These are phyloP conservation scores for Patiria miniata DNA, from an alignment of 35 echinoderm and acorn worm species.

Conservation along the genomic window DNA sequence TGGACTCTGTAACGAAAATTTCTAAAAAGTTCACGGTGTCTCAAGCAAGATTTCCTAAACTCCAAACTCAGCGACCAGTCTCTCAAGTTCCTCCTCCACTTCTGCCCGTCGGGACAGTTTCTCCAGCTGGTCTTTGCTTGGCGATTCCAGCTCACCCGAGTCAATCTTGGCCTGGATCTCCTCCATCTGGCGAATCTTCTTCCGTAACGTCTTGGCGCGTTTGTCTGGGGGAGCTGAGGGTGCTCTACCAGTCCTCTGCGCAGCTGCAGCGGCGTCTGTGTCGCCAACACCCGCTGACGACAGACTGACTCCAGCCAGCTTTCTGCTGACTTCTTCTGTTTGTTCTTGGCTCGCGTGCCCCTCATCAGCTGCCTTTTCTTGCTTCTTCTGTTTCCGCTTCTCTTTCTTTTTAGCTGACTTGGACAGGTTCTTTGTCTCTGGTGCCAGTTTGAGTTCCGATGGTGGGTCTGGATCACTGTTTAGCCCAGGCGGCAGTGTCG, in stretches of 20 bases:
- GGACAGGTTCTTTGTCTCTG: slow-evolving; percentile 52
- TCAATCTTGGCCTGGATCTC: slow-evolving; percentile 87
- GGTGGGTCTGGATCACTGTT: slow-evolving; percentile 47
- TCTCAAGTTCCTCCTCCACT: slow-evolving; percentile 65
- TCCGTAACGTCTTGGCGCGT: slow-evolving; percentile 83
- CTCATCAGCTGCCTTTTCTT: slow-evolving; percentile 60
- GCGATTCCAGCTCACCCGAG: slow-evolving; percentile 62
- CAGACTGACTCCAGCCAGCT: slow-evolving; percentile 5
- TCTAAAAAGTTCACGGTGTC: too few relatives aligned
- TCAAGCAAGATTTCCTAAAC: not conserved
- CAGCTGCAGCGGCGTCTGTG: not conserved
- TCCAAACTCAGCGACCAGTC: not conserved
- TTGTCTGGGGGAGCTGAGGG: slow-evolving; percentile 58
- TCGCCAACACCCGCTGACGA: not conserved
- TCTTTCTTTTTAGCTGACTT: slow-evolving; percentile 99
- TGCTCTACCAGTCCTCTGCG: not conserved
- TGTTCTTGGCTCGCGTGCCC: not conserved
- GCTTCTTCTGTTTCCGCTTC: slow-evolving; percentile 87
- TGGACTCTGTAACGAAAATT: too few relatives aligned
- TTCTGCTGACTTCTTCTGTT: not conserved
- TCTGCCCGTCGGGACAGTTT: slow-evolving; percentile 63
- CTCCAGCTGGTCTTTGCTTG: slow-evolving; percentile 81
- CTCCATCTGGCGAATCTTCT: slow-evolving; percentile 94
- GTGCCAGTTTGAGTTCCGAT: slow-evolving; percentile 26
- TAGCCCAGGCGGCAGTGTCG: slow-evolving; percentile 84